These are phyloP conservation scores for Cosmopolites sordidus DNA, from an alignment of 2,888 invertebrate species.

Conservation along the genomic window DNA sequence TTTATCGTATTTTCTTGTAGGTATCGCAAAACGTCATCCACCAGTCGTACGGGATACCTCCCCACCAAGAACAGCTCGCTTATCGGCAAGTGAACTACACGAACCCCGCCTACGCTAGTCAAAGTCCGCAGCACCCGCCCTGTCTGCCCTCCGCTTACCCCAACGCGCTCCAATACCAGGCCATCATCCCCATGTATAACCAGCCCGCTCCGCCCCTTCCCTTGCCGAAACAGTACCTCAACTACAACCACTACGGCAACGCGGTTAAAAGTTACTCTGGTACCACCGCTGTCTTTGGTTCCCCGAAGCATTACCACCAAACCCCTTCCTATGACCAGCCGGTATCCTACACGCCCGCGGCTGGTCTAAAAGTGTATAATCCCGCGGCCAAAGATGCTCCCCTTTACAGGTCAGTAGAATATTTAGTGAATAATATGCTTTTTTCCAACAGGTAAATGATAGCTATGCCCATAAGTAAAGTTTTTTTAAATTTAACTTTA, in stretches of 20 bases:
- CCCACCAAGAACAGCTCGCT: conserved; percentile 19
- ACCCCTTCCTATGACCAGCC: conserved; percentile 38
- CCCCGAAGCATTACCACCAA: conserved; percentile 36
- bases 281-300: conserved; percentile 26
- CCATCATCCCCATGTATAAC: conserved; percentile 41
- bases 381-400: conserved; percentile 10
- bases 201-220: conserved; percentile 35
- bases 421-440: too few relatives aligned
- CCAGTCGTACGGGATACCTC: conserved; percentile 44
- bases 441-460: too few relatives aligned
- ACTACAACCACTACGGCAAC: conserved; percentile 38
- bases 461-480: too few relatives aligned
- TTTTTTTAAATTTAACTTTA: too few relatives aligned
- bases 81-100: conserved; percentile 35
- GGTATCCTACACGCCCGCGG: conserved; percentile 29
- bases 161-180: conserved; percentile 44
- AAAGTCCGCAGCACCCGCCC: conserved; percentile 30
- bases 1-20: conserved; percentile 32
- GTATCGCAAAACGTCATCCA: conserved; percentile 45
- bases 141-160: conserved; percentile 34
- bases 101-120: conserved; percentile 29
- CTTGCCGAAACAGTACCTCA: conserved; percentile 35
- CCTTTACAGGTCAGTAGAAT: neutral
- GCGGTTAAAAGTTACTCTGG: conserved; percentile 36
- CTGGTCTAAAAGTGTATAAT: conserved; percentile 37